Evolutionary conservation across 1,140 invertebrate genomes (phyloP).

Genomic region (Trinorchestia longiramus): DNA sequence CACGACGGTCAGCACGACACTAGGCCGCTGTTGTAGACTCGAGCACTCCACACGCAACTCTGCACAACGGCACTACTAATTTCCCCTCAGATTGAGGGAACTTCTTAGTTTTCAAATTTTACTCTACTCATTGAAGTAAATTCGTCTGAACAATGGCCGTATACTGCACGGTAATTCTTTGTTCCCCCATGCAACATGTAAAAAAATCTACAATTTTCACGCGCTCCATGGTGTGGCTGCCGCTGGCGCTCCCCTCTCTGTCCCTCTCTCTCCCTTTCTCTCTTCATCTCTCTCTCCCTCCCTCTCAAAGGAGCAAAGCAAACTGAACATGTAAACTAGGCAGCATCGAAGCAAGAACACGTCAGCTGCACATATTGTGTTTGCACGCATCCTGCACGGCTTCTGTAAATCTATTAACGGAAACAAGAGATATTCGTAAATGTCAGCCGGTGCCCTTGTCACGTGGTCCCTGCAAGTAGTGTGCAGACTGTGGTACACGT

Average conservation of each 20-base stretch:
- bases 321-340: slow-evolving; percentile 21
- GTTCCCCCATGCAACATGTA: neutral
- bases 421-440: neutral
- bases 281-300: neutral
- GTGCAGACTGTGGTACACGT: neutral
- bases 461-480: neutral
- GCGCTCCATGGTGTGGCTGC: neutral
- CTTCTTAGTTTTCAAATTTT: neutral
- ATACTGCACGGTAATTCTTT: neutral
- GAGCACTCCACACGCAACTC: neutral
- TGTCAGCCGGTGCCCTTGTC: neutral
- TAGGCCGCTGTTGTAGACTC: neutral
- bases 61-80: neutral
- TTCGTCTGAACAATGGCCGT: neutral
- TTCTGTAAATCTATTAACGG: neutral
- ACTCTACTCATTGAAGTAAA: neutral
- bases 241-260: neutral
- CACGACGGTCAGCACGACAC: slow-evolving; percentile 50
- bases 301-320: slow-evolving; percentile 23
- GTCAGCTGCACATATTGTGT: neutral
- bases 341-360: slow-evolving; percentile 46
- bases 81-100: neutral
- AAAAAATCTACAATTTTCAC: neutral
- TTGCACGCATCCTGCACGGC: slow-evolving; percentile 10
- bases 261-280: too few relatives aligned